phyloP scores from a whole-genome alignment of 2,113 vertebrate genomes.

The Peromyscus leucopus region DNA sequence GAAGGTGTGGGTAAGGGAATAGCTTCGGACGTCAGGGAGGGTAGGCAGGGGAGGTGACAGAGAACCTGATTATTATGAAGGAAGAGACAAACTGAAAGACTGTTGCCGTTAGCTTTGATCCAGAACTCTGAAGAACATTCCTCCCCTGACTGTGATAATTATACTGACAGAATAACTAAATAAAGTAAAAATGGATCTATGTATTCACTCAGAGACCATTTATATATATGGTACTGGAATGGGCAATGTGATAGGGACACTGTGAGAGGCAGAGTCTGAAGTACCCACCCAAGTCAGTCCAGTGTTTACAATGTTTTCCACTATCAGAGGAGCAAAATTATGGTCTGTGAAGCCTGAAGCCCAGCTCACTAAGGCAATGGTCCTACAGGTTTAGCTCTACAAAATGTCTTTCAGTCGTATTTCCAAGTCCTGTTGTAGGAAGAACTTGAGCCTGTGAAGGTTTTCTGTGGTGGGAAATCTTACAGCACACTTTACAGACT shows the following conservation, averaged over 20 bases:
- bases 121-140: neutral
- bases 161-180: neutral
- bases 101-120: neutral
- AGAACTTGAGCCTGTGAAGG: slow-evolving; percentile 4
- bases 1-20: neutral
- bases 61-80: neutral
- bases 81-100: neutral
- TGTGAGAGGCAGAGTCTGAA: neutral
- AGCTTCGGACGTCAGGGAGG: neutral
- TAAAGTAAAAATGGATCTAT: neutral
- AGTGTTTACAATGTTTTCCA: neutral
- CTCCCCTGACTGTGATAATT: neutral
- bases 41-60: neutral
- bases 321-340: neutral
- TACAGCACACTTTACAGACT: neutral
- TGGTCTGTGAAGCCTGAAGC: neutral
- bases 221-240: neutral
- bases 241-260: neutral
- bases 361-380: neutral
- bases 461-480: slow-evolving; percentile 40
- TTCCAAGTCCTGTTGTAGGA: slow-evolving; percentile 28
- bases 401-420: neutral
- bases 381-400: slow-evolving; percentile 21
- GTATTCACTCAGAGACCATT: neutral
- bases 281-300: neutral